A percentile compares a stretch with the other conserved stretches of the same genome.
Evolutionary conservation across 1,140 invertebrate species (phyloP).

Genomic region (Drosophila melanica): DNA sequence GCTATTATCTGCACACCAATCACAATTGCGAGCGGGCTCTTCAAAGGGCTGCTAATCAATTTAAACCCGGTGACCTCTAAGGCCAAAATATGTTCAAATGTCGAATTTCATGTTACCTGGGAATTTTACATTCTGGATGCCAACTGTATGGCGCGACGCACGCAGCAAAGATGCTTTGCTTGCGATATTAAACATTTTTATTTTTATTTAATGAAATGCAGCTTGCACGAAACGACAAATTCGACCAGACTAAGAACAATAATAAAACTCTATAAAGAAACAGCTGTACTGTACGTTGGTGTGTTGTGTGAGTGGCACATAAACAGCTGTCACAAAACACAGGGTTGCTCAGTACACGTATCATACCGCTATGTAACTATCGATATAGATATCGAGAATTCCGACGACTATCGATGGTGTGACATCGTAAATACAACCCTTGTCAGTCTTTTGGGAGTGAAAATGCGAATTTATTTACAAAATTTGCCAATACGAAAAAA

Average conservation of each 20-base stretch:
- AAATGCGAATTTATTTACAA: conserved; percentile 61
- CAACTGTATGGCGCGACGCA: conserved; percentile 15
- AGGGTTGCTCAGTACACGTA: conserved; percentile 10
- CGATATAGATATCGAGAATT: background rate
- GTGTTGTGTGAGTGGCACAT: background rate
- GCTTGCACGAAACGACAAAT: conserved; percentile 9
- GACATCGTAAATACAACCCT: conserved; percentile 33
- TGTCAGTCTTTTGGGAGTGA: conserved; percentile 45
- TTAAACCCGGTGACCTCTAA: conserved; percentile 49
- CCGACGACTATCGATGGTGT: conserved; percentile 6
- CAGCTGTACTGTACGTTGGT: conserved; percentile 12
- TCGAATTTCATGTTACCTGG: conserved; percentile 49
- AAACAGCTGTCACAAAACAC: conserved; percentile 15
- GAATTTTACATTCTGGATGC: conserved; percentile 29
- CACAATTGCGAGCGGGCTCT: background rate
- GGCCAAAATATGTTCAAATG: background rate
- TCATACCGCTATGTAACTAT: conserved; percentile 1
- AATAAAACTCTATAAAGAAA: conserved; percentile 26
- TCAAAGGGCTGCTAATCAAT: conserved; percentile 33
- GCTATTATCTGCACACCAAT: conserved; percentile 35
- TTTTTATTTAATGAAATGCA: background rate
- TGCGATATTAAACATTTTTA: conserved; percentile 37
- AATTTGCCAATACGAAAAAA: conserved; percentile 50
- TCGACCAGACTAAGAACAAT: conserved; percentile 26
- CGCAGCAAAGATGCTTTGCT: conserved; percentile 26